Percentiles rank a stretch among this genome's conserved stretches.
Conservation (phyloP, 2,888 invertebrate species). For the Sarcophaga subvicina region DNA sequence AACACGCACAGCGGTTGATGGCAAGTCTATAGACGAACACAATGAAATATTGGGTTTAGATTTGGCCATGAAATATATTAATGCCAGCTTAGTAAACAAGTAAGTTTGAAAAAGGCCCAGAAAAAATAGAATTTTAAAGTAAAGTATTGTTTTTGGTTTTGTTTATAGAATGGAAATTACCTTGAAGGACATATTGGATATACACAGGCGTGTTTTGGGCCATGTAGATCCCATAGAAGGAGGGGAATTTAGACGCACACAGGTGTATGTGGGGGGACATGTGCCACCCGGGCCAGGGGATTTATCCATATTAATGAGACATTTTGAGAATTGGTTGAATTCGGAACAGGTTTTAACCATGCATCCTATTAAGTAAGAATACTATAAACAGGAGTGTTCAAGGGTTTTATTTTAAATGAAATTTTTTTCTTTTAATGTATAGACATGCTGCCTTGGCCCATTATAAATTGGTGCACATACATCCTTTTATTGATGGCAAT, state of each 20-base stretch:
- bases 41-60: constrained; percentile 98
- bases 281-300: constrained; percentile 93
- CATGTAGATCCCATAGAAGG: constrained; percentile 97
- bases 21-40: constrained; percentile 97
- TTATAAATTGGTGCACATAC: constrained; percentile 97
- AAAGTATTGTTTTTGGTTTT: neutral
- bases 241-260: constrained; percentile 93
- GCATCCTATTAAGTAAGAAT: constrained; percentile 90
- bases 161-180: constrained; percentile 87
- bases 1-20: constrained; percentile 92
- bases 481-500: constrained; percentile 98
- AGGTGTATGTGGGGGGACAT: constrained; percentile 98
- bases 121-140: neutral
- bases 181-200: constrained; percentile 93
- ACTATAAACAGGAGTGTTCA: neutral
- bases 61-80: constrained; percentile 96
- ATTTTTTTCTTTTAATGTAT: constrained; percentile 57
- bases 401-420: neutral
- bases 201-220: constrained; percentile 95
- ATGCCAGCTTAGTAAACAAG: constrained; percentile 89
- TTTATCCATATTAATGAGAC: constrained; percentile 91
- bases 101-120: constrained; percentile 71
- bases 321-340: constrained; percentile 96
- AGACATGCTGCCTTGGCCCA: constrained; percentile 97
- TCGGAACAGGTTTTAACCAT: constrained; percentile 92